phyloP scores from a whole-genome alignment of 2,113 vertebrate species.

The Toxotes chatareus region DNA sequence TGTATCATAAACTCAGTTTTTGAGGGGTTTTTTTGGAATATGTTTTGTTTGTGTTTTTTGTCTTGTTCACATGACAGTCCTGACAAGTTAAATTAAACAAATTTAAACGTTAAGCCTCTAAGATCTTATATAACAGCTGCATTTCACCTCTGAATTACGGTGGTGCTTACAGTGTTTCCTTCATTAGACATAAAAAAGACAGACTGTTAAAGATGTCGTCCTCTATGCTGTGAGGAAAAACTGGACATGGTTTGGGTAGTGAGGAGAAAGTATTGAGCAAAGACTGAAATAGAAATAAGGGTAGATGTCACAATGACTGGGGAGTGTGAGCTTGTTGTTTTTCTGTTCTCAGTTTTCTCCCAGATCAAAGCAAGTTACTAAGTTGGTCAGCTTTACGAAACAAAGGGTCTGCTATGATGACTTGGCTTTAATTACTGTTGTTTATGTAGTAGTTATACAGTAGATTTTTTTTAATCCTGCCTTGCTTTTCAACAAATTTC shows the following conservation, averaged over 20 bases:
- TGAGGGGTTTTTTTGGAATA: background rate
- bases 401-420: slow-evolving; percentile 34
- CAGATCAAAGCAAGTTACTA: slow-evolving; percentile 36
- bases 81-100: slow-evolving; percentile 2
- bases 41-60: background rate
- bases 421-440: slow-evolving; percentile 33
- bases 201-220: background rate
- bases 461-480: background rate
- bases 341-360: background rate
- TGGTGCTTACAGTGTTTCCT: slow-evolving; percentile 5
- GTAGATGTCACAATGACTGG: slow-evolving; percentile 4
- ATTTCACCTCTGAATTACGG: background rate
- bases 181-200: background rate
- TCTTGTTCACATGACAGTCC: background rate
- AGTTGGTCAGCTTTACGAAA: slow-evolving; percentile 21
- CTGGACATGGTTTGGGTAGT: background rate
- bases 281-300: slow-evolving; percentile 43
- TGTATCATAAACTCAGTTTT: background rate
- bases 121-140: background rate
- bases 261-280: background rate
- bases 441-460: slow-evolving; percentile 29
- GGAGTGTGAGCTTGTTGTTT: slow-evolving; percentile 16
- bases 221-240: background rate
- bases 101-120: background rate
- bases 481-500: background rate